Evolutionary conservation across 2,888 invertebrate genomes (phyloP), one percentile per base, ranked within the genome.

Genomic region (Synergus japonicus): DNA sequence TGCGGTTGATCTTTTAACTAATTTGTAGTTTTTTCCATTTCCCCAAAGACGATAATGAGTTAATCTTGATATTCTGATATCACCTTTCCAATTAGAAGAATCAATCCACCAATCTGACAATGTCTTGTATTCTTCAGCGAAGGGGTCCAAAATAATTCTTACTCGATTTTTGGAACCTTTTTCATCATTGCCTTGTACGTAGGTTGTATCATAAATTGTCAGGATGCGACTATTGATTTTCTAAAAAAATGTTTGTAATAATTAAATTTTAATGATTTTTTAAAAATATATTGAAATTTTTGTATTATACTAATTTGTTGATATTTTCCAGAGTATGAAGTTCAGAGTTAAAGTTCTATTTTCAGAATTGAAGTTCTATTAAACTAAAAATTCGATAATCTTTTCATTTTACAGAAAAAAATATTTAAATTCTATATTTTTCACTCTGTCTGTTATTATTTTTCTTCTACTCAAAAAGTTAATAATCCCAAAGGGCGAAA

Each of bases 101-200:
- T 54, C n/a, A 54, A 54, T 54, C 54, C 54, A 54, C n/a, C 54
- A 54, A n/a, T 54, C 54, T 5, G 54, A n/a, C 54, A 54, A 15
- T n/a, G n/a, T n/a, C n/a, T 54, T 0, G 54, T n/a, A 8, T 54
- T 8, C 54, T 54, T 54, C 54, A 54, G 54, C 5, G 2, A n/a
- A n/a, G n/a, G n/a, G n/a, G n/a, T 54, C n/a, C 54, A 54, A 54
- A 54, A 54, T 54, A 54, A 54, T 54, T 54, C 54, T 15, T 54
- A n/a, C 54, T 54, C n/a, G 54, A 54, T 54, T 54, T 54, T n/a
- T 54, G 0, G 54, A n/a, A 54, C 54, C 15, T n/a, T 54, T 8
- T 54, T 54, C 54, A 15, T n/a, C n/a, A n/a, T 54, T 54, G 8
- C 54, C n/a, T 54, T 54, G n/a, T 2, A 9, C 54, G n/a, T n/a